Conservation (phyloP, 2,888 invertebrate species). For the Drosophila eohydei region DNA sequence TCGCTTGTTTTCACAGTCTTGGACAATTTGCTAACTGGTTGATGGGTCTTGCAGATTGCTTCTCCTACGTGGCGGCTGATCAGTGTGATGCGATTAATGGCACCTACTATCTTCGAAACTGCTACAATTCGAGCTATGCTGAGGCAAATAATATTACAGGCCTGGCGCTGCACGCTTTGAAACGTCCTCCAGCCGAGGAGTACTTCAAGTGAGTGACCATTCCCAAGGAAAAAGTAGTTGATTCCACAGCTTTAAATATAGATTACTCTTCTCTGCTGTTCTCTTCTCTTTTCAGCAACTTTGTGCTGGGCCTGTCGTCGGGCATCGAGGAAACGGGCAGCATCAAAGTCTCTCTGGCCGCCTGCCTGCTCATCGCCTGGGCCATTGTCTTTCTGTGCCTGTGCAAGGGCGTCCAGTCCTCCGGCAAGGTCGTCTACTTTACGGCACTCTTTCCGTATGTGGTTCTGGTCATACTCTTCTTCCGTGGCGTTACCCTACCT, state of each 20-base stretch:
- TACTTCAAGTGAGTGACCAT: conserved; percentile 88
- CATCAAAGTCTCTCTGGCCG: conserved; percentile 89
- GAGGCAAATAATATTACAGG: conserved; percentile 86
- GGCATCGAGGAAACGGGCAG: conserved; percentile 90
- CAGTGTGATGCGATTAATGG: conserved; percentile 87
- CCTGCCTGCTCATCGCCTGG: conserved; percentile 92
- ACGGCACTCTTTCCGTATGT: conserved; percentile 92
- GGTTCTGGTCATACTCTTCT: conserved; percentile 90
- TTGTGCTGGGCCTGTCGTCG: conserved; percentile 86
- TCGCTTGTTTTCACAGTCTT: background rate
- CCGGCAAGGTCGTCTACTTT: conserved; percentile 92
- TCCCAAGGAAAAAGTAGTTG: background rate
- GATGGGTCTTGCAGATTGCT: conserved; percentile 87
- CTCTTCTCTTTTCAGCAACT: conserved; percentile 85
- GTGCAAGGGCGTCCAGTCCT: conserved; percentile 92
- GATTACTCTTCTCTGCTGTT: background rate
- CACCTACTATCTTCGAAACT: conserved; percentile 88
- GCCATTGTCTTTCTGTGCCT: conserved; percentile 91
- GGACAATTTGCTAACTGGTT: conserved; percentile 31
- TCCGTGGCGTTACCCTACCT: conserved; percentile 91
- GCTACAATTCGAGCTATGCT: conserved; percentile 87
- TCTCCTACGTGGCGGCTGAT: conserved; percentile 89
- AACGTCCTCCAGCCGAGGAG: conserved; percentile 90
- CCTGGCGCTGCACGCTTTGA: conserved; percentile 86
- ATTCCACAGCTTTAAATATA: background rate